phyloP scores from a whole-genome alignment of 2,888 invertebrate species.

The Punctoribates punctum region DNA sequence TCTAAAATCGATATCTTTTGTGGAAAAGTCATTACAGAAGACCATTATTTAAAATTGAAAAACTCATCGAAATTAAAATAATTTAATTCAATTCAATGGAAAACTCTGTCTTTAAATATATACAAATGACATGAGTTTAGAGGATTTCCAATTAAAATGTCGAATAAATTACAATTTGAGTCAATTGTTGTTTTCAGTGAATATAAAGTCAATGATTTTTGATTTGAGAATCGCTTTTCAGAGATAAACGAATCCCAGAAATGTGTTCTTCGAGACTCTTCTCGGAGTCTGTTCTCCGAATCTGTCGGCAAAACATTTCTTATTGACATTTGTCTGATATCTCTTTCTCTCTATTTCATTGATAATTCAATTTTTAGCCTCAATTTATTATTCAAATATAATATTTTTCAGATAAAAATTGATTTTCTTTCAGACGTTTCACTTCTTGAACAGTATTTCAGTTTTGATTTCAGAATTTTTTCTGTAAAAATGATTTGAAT shows the following conservation, averaged over 20 bases:
- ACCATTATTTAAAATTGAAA: not conserved
- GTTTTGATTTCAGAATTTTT: not conserved
- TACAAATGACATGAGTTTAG: conserved; percentile 2
- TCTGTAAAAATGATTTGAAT: not conserved
- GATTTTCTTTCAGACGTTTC: not conserved
- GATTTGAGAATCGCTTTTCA: too few relatives aligned
- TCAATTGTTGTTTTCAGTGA: too few relatives aligned
- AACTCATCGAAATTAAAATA: not conserved
- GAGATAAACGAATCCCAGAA: too few relatives aligned
- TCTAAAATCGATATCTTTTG: not conserved
- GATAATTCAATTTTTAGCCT: conserved; percentile 17
- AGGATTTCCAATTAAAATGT: conserved; percentile 17
- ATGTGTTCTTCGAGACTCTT: too few relatives aligned
- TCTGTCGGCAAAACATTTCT: not conserved
- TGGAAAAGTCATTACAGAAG: not conserved
- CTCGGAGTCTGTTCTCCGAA: too few relatives aligned
- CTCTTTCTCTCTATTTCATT: not conserved
- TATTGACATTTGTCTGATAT: not conserved
- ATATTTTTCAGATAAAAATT: not conserved
- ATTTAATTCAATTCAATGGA: not conserved
- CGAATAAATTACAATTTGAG: conserved; percentile 8
- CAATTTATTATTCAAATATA: conserved; percentile 22
- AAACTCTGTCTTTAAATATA: not conserved
- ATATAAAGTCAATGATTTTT: not conserved
- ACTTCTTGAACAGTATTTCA: not conserved